Evolutionary conservation across 2,888 invertebrate species (phyloP).

Genomic region (Drosophila emarginata): DNA sequence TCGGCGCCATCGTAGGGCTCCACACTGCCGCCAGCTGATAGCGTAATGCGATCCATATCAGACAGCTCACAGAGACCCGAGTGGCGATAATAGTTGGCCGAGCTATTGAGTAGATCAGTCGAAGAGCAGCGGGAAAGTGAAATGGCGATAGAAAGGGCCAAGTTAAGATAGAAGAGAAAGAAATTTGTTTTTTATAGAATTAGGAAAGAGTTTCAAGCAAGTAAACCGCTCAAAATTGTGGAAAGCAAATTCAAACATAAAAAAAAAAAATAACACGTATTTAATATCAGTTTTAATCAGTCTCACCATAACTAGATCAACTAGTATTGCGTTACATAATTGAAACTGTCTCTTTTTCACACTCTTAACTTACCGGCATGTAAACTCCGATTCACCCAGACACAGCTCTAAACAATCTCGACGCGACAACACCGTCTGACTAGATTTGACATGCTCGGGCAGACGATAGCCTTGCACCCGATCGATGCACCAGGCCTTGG

Average conservation of each 20-base stretch:
- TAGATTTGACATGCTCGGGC: conserved; percentile 90
- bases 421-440: conserved; percentile 89
- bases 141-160: conserved; percentile 30
- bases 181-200: not conserved
- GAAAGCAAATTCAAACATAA: no score
- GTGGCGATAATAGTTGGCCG: conserved; percentile 94
- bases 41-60: conserved; percentile 95
- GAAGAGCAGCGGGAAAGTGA: conserved; percentile 44
- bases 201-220: conserved; percentile 3
- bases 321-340: conserved; percentile 18
- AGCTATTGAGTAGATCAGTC: conserved; percentile 84
- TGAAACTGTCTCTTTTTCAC: not conserved
- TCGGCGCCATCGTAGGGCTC: conserved; percentile 88
- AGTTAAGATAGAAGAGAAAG: conserved; percentile 15
- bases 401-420: conserved; percentile 96
- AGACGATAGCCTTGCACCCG: conserved; percentile 94
- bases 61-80: conserved; percentile 94
- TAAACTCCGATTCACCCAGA: conserved; percentile 94
- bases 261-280: no score
- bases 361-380: conserved; percentile 90
- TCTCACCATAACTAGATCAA: conserved; percentile 35
- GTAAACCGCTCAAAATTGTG: not conserved
- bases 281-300: no score
- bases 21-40: conserved; percentile 91
- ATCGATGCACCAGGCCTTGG: conserved; percentile 97